phyloP scores from a whole-genome alignment of 2,113 vertebrate genomes.

The Rutilus rutilus region DNA sequence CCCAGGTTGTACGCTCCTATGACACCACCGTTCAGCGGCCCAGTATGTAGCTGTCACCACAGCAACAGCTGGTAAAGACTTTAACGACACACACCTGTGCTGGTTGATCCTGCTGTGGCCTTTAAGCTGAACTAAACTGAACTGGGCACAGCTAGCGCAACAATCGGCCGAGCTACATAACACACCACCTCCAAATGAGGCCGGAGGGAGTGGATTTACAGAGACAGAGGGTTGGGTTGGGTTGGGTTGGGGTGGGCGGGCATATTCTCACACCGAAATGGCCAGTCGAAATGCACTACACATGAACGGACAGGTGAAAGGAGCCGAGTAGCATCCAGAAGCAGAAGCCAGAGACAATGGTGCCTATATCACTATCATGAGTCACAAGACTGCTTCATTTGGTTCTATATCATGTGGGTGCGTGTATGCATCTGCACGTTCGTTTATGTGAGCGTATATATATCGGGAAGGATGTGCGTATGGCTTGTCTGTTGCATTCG shows the following conservation, averaged over 20 bases:
- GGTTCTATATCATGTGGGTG: constrained; percentile 60
- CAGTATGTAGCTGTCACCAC: constrained; percentile 78
- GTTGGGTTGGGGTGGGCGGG: background rate
- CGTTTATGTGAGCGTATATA: constrained; percentile 37
- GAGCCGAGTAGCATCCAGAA: constrained; percentile 54
- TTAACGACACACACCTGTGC: constrained; percentile 55
- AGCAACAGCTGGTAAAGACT: constrained; percentile 65
- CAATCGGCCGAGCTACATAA: constrained; percentile 34
- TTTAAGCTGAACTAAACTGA: constrained; percentile 56
- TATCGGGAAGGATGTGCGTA: constrained; percentile 5
- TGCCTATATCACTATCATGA: constrained; percentile 47
- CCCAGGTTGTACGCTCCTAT: constrained; percentile 93
- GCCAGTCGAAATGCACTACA: constrained; percentile 42
- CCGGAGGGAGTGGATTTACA: constrained; percentile 12
- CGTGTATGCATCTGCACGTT: constrained; percentile 60
- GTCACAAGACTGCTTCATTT: constrained; percentile 47
- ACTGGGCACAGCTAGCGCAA: constrained; percentile 34
- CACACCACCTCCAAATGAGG: constrained; percentile 44
- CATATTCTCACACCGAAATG: constrained; percentile 9
- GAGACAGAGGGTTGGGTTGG: background rate
- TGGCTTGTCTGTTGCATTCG: constrained; percentile 8
- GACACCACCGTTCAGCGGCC: constrained; percentile 91
- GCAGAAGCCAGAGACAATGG: constrained; percentile 44
- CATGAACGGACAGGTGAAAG: constrained; percentile 28
- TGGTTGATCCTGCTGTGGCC: constrained; percentile 72